Evolutionary conservation across 2,888 invertebrate genomes (phyloP), one percentile per base, ranked within the genome.

Genomic region (Orchesella flavescens): DNA sequence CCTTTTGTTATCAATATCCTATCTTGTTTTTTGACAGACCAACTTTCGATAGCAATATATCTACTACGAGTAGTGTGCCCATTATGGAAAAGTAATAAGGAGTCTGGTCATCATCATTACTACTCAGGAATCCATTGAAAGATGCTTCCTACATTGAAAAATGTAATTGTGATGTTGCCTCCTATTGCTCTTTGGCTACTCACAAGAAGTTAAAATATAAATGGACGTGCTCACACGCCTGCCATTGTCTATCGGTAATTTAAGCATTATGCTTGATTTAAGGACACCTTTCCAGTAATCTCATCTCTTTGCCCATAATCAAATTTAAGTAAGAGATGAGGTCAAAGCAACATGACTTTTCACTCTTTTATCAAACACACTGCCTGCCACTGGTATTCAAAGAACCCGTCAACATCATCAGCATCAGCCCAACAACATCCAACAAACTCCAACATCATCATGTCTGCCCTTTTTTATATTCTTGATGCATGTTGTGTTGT

Each of bases 301-400:
- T 68, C 17, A 3, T 53, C 61, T 57, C 57, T 63, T 24, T 34
- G 9, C 3, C 17, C 13, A 66, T 15, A 66, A 66, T 66, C 66
- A 66, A 66, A 43, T 66, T 17, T 53, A 17, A 53, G 53, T n/a
- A n/a, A 53, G 17, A 74, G 71, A 68, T 53, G 71, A 24, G 79
- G 71, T 79, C 79, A 72, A 79, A 72, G 15, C 63, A 71, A 72
- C 79, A 72, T 61, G 78, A 69, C 71, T 78, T 79, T 72, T 72
- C 72, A 79, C 79, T 79, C 79, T 63, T 72, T 79, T 65, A 72
- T 72, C 71, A 59, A 59, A 55, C 43, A 7, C 49, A 61, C 53
- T n/a, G 34, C 69, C 13, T 78, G 77, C 77, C 77, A 78, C 77
- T 61, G 77, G 77, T 78, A 71, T 78, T 78, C 69, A 61, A 71